phyloP scores from a whole-genome alignment of 2,113 vertebrate species.

The Chlorodrepanis virens region DNA sequence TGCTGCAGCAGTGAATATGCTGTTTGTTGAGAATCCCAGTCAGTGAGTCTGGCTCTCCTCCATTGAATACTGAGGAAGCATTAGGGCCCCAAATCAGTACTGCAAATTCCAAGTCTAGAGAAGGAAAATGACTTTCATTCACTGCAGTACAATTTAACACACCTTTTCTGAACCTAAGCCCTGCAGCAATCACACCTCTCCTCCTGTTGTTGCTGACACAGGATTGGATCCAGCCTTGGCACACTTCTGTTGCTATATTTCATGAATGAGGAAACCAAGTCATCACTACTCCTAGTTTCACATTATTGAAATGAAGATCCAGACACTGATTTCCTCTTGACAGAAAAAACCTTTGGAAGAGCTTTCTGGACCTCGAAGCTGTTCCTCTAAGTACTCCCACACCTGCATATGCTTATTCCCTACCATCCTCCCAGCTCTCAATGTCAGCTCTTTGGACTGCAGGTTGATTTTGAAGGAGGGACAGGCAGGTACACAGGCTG shows the following conservation, averaged over 20 bases:
- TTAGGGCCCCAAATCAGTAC: background rate
- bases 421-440: background rate
- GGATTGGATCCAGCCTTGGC: background rate
- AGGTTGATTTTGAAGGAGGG: background rate
- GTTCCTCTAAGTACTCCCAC: background rate
- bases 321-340: background rate
- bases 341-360: background rate
- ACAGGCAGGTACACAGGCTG: background rate
- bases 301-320: background rate
- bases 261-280: background rate
- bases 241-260: background rate
- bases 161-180: background rate
- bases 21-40: background rate
- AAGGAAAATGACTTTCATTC: background rate
- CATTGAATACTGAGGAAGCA: background rate
- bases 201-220: background rate
- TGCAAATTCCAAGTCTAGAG: background rate
- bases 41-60: background rate
- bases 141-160: accelerated
- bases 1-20: background rate
- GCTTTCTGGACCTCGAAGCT: accelerated
- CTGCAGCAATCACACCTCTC: accelerated
- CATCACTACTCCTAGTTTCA: background rate
- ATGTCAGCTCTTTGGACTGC: background rate
- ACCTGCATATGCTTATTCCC: background rate